Conservation (phyloP, 2,888 invertebrate species). For the Drosophila parthenogenetica region DNA sequence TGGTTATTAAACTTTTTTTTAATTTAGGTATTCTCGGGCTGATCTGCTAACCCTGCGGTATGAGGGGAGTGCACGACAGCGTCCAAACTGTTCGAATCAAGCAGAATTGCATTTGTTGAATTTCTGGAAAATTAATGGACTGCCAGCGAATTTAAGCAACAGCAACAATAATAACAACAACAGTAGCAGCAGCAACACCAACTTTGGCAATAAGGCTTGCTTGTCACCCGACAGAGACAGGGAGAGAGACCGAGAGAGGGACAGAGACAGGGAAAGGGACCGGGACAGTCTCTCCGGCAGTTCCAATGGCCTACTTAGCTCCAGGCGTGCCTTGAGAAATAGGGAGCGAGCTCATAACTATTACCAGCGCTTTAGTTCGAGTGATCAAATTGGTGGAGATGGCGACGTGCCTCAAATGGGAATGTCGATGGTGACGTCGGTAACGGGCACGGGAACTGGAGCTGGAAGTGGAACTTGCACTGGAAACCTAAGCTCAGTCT, state of each 20-base stretch:
- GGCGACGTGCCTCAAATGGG: background rate
- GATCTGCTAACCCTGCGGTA: conserved; percentile 90
- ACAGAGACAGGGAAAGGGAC: background rate
- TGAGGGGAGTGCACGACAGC: conserved; percentile 89
- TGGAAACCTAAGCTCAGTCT: conserved; percentile 13
- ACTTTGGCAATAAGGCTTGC: conserved; percentile 15
- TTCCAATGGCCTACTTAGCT: conserved; percentile 57
- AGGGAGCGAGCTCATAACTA: conserved; percentile 64
- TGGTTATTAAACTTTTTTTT: too few relatives aligned
- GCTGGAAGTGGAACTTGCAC: background rate
- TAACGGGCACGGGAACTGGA: background rate
- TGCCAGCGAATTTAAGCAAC: conserved; percentile 20
- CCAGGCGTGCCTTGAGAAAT: conserved; percentile 58
- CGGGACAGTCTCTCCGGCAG: conserved; percentile 28
- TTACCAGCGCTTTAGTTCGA: conserved; percentile 64
- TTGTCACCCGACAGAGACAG: conserved; percentile 21
- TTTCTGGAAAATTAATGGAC: conserved; percentile 86
- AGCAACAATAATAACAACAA: conserved; percentile 3
- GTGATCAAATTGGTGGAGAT: conserved; percentile 39
- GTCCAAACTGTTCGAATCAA: conserved; percentile 89
- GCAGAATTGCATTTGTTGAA: conserved; percentile 76
- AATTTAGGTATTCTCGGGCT: conserved; percentile 87
- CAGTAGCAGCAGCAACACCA: background rate
- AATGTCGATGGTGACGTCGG: background rate
- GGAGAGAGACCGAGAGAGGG: background rate